Percentiles rank a stretch among this genome's conserved stretches.
Evolutionary conservation across 2,888 invertebrate species (phyloP).

Genomic region (Ectemnius continuus): DNA sequence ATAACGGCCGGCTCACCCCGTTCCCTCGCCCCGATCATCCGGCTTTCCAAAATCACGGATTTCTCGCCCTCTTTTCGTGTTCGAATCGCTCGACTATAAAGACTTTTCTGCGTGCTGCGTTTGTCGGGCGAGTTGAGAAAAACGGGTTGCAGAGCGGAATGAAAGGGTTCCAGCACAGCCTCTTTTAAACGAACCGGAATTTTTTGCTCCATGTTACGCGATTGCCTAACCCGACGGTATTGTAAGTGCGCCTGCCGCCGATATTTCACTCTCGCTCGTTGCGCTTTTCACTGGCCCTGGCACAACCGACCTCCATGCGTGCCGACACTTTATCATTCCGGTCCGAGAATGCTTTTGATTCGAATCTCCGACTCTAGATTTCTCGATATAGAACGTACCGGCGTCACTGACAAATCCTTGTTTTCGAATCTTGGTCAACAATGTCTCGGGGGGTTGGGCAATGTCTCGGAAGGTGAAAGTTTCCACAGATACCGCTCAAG

Average conservation of each 20-base stretch:
- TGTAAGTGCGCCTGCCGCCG: slow-evolving; percentile 9
- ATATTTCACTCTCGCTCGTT: slow-evolving; percentile 31
- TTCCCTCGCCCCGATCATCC: slow-evolving; percentile 43
- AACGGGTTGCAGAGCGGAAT: slow-evolving; percentile 29
- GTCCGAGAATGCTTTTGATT: background rate
- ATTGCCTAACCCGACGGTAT: slow-evolving; percentile 20
- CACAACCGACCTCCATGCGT: background rate
- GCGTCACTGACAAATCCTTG: too few species aligned
- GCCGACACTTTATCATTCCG: slow-evolving; percentile 10
- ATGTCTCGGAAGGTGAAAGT: too few species aligned
- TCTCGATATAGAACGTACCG: background rate
- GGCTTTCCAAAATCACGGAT: slow-evolving; percentile 53
- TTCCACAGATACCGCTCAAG: too few species aligned
- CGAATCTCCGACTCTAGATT: background rate
- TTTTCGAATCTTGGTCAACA: too few species aligned
- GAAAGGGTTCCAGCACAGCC: slow-evolving; percentile 45
- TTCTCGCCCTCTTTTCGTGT: slow-evolving; percentile 28
- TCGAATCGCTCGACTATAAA: slow-evolving; percentile 49
- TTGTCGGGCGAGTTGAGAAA: slow-evolving; percentile 36
- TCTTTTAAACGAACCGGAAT: slow-evolving; percentile 26
- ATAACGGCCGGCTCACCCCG: slow-evolving; percentile 50
- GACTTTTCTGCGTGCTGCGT: slow-evolving; percentile 25
- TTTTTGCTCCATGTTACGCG: slow-evolving; percentile 25
- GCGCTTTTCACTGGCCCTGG: background rate
- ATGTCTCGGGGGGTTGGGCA: too few species aligned